A percentile compares a stretch with the other conserved stretches of the same genome.
These are phyloP conservation scores for Gambusia yucatana DNA, from an alignment of 2,797 vertebrate genomes.

Conservation along the genomic window DNA sequence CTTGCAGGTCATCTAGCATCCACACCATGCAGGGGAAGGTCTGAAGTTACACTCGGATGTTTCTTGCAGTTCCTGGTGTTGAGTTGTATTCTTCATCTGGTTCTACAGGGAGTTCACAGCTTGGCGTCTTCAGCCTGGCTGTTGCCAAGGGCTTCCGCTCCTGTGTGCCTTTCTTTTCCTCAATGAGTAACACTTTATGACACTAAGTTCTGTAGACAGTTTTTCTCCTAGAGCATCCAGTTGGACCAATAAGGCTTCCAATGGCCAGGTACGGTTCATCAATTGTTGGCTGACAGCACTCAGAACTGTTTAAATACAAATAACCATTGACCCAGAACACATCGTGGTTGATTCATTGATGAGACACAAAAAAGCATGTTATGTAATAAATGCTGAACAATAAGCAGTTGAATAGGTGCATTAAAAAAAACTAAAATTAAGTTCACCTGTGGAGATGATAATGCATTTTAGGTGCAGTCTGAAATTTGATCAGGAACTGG, in stretches of 20 bases:
- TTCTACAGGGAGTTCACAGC: background rate
- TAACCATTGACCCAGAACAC: background rate
- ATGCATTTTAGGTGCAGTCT: background rate
- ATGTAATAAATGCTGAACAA: background rate
- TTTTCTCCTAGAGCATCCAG: background rate
- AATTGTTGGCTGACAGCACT: background rate
- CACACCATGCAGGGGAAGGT: background rate
- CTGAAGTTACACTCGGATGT: background rate
- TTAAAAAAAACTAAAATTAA: background rate
- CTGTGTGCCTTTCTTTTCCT: background rate
- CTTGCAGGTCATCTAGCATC: background rate
- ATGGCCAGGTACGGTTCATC: background rate
- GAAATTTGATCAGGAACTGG: background rate
- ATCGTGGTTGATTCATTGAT: background rate
- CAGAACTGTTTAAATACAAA: background rate
- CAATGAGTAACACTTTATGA: background rate
- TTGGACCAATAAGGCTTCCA: background rate
- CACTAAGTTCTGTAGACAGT: background rate
- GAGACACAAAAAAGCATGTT: background rate
- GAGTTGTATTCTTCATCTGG: background rate
- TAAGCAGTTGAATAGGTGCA: background rate
- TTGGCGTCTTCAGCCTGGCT: background rate
- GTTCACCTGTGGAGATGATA: background rate
- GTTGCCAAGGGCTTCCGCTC: background rate
- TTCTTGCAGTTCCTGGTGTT: background rate